Evolutionary conservation across 2,888 invertebrate genomes (phyloP).

Genomic region (Diarsia dahlii): DNA sequence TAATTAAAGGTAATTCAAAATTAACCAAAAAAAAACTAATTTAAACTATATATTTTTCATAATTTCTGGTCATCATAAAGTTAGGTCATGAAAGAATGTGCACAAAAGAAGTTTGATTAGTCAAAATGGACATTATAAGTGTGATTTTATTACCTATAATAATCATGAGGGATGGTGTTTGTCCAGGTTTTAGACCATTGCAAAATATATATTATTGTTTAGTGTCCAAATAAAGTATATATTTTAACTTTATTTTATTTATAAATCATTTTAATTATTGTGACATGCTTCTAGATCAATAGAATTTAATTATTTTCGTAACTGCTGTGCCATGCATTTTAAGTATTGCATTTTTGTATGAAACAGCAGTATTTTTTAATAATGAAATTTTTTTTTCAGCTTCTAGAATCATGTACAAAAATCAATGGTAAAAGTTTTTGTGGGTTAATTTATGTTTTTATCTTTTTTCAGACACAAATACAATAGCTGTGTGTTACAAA

Average conservation of each 20-base stretch:
- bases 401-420: neutral
- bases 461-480: conserved; percentile 47
- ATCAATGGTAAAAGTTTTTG: neutral
- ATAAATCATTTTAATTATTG: neutral
- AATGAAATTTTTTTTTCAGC: too few relatives aligned
- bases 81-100: conserved; percentile 16
- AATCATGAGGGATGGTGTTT: conserved; percentile 42
- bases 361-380: neutral
- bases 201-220: conserved; percentile 20
- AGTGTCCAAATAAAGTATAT: conserved; percentile 52
- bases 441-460: neutral
- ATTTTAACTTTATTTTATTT: neutral
- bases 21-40: too few relatives aligned
- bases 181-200: conserved; percentile 42
- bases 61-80: neutral
- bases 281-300: neutral
- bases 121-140: conserved; percentile 49
- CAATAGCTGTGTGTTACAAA: conserved; percentile 37
- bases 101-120: conserved; percentile 39
- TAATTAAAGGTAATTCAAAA: neutral
- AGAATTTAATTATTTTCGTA: neutral
- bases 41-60: neutral
- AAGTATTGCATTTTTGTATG: neutral
- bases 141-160: conserved; percentile 54
- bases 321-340: too few relatives aligned